Conservation (phyloP, 1,140 invertebrate species). For the Zaprionus taronus region DNA sequence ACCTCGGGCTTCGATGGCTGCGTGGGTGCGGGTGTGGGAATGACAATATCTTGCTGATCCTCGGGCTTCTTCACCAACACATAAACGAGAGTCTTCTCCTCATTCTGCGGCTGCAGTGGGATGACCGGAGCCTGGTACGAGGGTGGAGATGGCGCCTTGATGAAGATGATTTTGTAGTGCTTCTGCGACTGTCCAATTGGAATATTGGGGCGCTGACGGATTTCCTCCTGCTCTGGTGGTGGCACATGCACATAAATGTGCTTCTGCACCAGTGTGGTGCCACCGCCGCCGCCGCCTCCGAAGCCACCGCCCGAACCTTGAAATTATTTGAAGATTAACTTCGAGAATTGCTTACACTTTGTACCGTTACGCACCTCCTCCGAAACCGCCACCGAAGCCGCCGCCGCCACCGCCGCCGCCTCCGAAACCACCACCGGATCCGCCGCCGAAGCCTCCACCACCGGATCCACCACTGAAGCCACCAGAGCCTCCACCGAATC, state of each 20-base stretch:
- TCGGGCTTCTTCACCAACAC: conserved; percentile 94
- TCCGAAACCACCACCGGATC: conserved; percentile 77
- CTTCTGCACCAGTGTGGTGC: conserved; percentile 88
- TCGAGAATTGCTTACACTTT: conserved; percentile 24
- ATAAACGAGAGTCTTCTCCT: conserved; percentile 95
- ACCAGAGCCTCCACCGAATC: conserved; percentile 64
- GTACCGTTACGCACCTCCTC: conserved; percentile 65
- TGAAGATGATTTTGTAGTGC: conserved; percentile 95
- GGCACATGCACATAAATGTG: conserved; percentile 93
- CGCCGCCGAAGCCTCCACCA: conserved; percentile 50
- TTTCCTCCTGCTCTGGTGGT: conserved; percentile 89
- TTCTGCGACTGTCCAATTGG: conserved; percentile 89
- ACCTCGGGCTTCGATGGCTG: conserved; percentile 94
- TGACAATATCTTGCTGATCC: conserved; percentile 90
- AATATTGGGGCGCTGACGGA: conserved; percentile 86
- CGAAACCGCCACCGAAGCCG: conserved; percentile 51
- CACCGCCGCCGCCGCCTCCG: conserved; percentile 84
- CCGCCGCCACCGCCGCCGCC: conserved; percentile 65
- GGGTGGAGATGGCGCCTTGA: conserved; percentile 92
- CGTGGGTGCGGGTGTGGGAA: conserved; percentile 90
- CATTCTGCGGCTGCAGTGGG: conserved; percentile 90
- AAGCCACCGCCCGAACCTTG: conserved; percentile 83
- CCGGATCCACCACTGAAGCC: conserved; percentile 59
- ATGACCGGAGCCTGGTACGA: conserved; percentile 90
- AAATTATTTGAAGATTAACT: conserved; percentile 31